Percentiles rank a stretch among this genome's conserved stretches.
Evolutionary conservation across 2,113 vertebrate genomes (phyloP).

Genomic region (Eidolon helvum): DNA sequence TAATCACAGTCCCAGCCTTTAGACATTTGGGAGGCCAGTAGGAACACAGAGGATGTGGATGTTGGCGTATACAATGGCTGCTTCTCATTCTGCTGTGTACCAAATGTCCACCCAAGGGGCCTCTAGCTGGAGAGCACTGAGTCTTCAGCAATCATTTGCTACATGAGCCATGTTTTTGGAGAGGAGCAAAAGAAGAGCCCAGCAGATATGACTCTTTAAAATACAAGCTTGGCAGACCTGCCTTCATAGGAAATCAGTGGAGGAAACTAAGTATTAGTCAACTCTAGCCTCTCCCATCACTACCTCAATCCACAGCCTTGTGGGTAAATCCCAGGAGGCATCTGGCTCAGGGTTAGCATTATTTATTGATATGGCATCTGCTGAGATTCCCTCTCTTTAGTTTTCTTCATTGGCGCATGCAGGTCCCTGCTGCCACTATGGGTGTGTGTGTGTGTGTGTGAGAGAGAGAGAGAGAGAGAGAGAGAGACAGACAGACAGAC

Average conservation of each 20-base stretch:
- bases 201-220: not conserved
- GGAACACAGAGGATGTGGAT: not conserved
- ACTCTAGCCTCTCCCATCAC: not conserved
- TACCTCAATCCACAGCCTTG: not conserved
- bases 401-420: not conserved
- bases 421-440: not conserved
- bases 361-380: not conserved
- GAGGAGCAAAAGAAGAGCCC: not conserved
- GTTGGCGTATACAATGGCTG: fast-evolving
- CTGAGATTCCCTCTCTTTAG: not conserved
- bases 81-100: not conserved
- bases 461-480: too few species aligned
- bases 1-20: not conserved
- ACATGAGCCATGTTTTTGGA: not conserved
- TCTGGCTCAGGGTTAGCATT: not conserved
- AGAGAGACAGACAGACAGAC: too few species aligned
- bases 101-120: not conserved
- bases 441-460: not conserved
- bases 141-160: not conserved
- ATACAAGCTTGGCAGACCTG: not conserved
- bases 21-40: not conserved
- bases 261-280: not conserved
- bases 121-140: not conserved
- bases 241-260: not conserved
- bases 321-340: not conserved